These are phyloP conservation scores for Oscheius sp. DNA, from an alignment of 2,888 invertebrate genomes.

Conservation along the genomic window DNA sequence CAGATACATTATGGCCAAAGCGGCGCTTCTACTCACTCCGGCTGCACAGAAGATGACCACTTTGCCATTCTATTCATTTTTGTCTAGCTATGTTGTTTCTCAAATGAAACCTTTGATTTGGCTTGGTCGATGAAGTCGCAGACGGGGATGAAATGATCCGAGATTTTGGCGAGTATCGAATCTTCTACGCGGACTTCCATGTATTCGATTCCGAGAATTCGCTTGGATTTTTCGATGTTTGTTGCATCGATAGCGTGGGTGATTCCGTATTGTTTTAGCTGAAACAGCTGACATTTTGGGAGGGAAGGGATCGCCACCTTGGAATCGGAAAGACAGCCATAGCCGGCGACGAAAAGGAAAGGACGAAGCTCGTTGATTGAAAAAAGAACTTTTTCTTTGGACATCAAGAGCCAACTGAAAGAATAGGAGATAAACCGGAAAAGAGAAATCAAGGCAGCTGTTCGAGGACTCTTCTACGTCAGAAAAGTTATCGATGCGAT, in stretches of 20 bases:
- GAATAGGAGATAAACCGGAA: neutral
- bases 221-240: conserved; percentile 51
- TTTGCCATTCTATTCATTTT: conserved; percentile 49
- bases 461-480: neutral
- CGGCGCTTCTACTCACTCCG: conserved; percentile 51
- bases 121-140: conserved; percentile 50
- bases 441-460: no score
- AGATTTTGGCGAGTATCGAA: conserved; percentile 39
- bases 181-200: conserved; percentile 52
- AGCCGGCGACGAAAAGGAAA: conserved; percentile 53
- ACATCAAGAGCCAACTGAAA: neutral
- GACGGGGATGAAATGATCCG: conserved; percentile 47
- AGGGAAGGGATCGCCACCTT: conserved; percentile 31
- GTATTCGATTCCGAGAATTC: conserved; percentile 15
- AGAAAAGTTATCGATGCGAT: conserved; percentile 2
- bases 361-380: conserved; percentile 49
- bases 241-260: conserved; percentile 66
- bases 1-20: conserved; percentile 45
- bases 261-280: conserved; percentile 58
- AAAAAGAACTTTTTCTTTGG: conserved; percentile 11
- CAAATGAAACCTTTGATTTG: conserved; percentile 40
- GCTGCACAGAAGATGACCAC: conserved; percentile 52
- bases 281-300: conserved; percentile 13
- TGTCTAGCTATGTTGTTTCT: no score
- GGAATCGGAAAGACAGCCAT: conserved; percentile 52